These are phyloP conservation scores for Meandrusa payeni DNA, from an alignment of 2,888 invertebrate species.

Conservation along the genomic window DNA sequence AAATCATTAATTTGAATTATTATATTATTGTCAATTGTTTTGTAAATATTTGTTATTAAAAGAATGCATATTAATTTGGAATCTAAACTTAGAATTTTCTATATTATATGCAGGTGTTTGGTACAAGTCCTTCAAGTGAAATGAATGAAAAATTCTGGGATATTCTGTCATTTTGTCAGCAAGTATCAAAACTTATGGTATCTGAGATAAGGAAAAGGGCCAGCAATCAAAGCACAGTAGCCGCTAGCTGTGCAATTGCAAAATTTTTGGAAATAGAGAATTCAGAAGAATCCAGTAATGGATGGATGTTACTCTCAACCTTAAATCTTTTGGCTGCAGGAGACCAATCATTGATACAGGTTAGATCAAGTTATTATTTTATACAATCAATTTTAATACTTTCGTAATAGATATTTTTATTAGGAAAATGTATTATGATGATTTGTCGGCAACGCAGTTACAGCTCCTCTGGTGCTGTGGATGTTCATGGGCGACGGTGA, in stretches of 20 bases:
- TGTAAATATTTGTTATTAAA: no score
- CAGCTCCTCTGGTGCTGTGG: no score
- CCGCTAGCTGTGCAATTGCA: constrained; percentile 97
- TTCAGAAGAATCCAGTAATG: constrained; percentile 96
- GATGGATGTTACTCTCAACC: constrained; percentile 96
- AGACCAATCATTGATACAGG: constrained; percentile 93
- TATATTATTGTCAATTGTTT: no score
- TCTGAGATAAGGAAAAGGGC: constrained; percentile 96
- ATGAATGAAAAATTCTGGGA: constrained; percentile 99
- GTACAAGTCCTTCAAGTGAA: constrained; percentile 94
- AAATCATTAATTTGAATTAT: no score
- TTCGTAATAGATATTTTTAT: no score
- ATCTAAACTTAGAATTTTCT: no score
- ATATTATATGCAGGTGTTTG: constrained; percentile 89
- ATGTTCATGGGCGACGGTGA: no score
- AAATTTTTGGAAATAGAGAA: constrained; percentile 98
- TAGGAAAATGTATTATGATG: no score
- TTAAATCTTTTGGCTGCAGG: constrained; percentile 95
- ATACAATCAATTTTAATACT: no score
- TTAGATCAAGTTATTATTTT: constrained; percentile 49
- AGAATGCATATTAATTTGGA: no score
- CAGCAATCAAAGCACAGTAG: constrained; percentile 97
- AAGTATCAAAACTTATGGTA: constrained; percentile 98
- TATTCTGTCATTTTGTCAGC: constrained; percentile 95
- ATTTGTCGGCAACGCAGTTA: no score